These are phyloP conservation scores for Girardinichthys multiradiatus DNA, from an alignment of 2,113 vertebrate genomes.

Conservation along the genomic window DNA sequence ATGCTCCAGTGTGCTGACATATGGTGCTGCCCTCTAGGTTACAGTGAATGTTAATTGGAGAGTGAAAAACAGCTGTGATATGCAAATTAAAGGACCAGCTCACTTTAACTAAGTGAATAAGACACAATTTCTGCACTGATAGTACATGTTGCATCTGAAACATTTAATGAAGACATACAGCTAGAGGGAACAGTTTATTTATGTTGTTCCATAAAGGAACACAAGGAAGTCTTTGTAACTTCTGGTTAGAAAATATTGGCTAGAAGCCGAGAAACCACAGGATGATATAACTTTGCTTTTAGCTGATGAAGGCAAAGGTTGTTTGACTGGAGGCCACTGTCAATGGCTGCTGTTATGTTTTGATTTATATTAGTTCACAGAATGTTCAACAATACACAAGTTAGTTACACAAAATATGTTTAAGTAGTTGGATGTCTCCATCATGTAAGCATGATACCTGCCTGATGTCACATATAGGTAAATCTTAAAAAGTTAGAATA, in stretches of 20 bases:
- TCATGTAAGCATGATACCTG: neutral
- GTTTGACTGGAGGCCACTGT: slow-evolving; percentile 36
- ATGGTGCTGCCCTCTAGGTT: slow-evolving; percentile 33
- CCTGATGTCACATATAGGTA: neutral
- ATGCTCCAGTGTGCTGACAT: slow-evolving; percentile 28
- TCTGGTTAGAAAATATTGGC: slow-evolving; percentile 32
- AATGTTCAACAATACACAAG: slow-evolving; percentile 18
- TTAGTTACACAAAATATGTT: slow-evolving; percentile 6
- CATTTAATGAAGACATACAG: neutral
- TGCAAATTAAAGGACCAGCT: slow-evolving; percentile 9
- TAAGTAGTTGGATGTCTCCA: slow-evolving; percentile 10
- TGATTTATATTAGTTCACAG: slow-evolving; percentile 39
- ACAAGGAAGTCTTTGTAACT: slow-evolving; percentile 18
- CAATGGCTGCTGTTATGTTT: slow-evolving; percentile 24
- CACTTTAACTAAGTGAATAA: neutral
- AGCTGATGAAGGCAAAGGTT: slow-evolving; percentile 1
- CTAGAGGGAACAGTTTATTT: slow-evolving; percentile 10
- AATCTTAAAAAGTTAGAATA: neutral
- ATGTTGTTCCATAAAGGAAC: neutral
- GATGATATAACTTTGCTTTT: slow-evolving; percentile 21
- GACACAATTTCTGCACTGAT: neutral
- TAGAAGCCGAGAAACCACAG: slow-evolving; percentile 17
- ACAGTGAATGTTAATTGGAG: slow-evolving; percentile 35
- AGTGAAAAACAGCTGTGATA: slow-evolving; percentile 14
- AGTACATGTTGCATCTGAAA: neutral